A percentile compares a stretch with the other conserved stretches of the same genome.
These are phyloP conservation scores for Pomatostomus ruficeps DNA, from an alignment of 2,113 vertebrate genomes.

Conservation along the genomic window DNA sequence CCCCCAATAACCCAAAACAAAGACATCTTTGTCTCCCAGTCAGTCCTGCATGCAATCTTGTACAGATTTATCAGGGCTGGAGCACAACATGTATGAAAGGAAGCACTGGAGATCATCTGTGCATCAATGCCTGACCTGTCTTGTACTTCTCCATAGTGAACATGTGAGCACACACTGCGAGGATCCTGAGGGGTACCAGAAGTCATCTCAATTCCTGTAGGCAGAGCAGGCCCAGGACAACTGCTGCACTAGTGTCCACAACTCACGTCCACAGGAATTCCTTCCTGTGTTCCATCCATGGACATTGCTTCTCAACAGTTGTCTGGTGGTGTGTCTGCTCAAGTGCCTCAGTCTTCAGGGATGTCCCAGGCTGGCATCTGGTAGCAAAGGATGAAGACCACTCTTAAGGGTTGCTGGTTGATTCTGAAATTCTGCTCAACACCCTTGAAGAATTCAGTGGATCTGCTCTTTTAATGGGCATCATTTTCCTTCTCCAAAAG, in stretches of 20 bases:
- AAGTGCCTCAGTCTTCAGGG: neutral
- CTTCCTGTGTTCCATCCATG: neutral
- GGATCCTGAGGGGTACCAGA: neutral
- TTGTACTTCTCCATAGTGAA: neutral
- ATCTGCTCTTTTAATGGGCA: neutral
- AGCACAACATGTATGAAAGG: neutral
- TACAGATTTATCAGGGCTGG: neutral
- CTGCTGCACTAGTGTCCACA: neutral
- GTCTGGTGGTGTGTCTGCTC: neutral
- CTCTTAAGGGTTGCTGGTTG: neutral
- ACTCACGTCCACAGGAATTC: accelerated
- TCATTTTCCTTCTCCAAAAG: neutral
- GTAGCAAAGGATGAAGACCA: neutral
- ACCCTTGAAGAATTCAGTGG: neutral
- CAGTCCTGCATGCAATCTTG: neutral
- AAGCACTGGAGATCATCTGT: neutral
- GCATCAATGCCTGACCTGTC: neutral
- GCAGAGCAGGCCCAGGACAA: neutral
- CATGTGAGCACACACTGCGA: accelerated
- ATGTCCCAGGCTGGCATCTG: neutral
- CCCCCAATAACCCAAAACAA: neutral
- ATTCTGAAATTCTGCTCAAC: neutral
- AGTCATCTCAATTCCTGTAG: neutral
- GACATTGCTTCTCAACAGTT: neutral
- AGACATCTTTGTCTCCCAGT: neutral